Base-by-base conservation (phyloP, 1,140 invertebrate species). In the Aphelenchoides fujianensis region DNA sequence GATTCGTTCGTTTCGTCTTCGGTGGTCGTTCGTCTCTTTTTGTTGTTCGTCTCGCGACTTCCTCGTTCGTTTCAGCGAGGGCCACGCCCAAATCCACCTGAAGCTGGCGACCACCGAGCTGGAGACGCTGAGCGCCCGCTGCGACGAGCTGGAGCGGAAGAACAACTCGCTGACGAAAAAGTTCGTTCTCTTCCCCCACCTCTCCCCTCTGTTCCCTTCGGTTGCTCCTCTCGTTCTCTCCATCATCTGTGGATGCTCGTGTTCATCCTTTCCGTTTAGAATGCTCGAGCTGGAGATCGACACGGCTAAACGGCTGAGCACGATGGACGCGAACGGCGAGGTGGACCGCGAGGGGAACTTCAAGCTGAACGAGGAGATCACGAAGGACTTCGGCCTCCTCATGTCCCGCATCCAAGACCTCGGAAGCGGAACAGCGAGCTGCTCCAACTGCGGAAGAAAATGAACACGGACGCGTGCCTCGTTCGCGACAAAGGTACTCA, bases 41-140 rank as follows among this genome's bases (percentile, higher is more conserved):
- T 48, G 37, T 48, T 53, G 48, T 68, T 35, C n/a, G n/a, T n/a
- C n/a, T n/a, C n/a, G n/a, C n/a, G n/a, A 28, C 28, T 27, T 75
- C 67, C 30, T 62, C 52, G 35, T 54, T 12, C 34, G 30, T 73
- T 79, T 66, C 34, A 80, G 78, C 69, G 78, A 80, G 36, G 78
- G 78, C 35, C 77, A 80, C 53, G 68, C 78, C 32, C 69, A 80
- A 37, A 31, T 80, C 3, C 78, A 77, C 57, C 70, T 79, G 53
- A 73, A 80, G 62, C 35, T 80, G 31, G 78, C 78, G 12, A 71
- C 74, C n/a, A 64, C 75, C 31, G 78, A 79, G 48, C 66, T 79
- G 31, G 74, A 79, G 61, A 73, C 72, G 53, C 61, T 79, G 37
- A 67, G 28, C 30, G 64, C 72, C 31, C 74, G 75, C 36, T 70